Percentiles rank a stretch among this genome's conserved stretches.
Evolutionary conservation across 2,113 vertebrate species (phyloP).

Genomic region (Daboia siamensis): DNA sequence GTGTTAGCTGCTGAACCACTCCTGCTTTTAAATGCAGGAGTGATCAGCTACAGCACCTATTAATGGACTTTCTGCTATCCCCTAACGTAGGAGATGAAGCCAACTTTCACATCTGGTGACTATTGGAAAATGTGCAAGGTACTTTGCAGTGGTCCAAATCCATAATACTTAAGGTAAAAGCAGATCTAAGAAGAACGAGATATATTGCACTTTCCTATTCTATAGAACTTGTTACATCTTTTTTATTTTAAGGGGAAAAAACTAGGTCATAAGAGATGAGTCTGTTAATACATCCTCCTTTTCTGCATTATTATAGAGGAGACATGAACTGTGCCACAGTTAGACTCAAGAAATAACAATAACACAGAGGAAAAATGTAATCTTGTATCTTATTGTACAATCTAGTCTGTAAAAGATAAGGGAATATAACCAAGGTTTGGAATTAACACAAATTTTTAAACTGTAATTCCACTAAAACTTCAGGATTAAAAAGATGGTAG

Average conservation of each 20-base stretch:
- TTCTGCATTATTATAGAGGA: neutral
- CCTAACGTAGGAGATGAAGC: neutral
- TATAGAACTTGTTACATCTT: neutral
- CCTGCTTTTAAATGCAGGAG: neutral
- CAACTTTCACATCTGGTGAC: conserved; percentile 1
- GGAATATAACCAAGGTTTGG: neutral
- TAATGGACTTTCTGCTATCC: neutral
- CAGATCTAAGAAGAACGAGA: neutral
- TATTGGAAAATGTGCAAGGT: neutral
- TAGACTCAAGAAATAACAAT: neutral
- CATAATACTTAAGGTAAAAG: conserved; percentile 27
- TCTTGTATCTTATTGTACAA: neutral
- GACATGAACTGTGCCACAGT: neutral
- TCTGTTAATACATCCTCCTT: neutral
- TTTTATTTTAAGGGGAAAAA: neutral
- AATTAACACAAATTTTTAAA: neutral
- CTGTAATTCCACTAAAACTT: neutral
- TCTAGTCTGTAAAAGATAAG: neutral
- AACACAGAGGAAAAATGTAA: neutral
- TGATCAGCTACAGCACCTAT: neutral
- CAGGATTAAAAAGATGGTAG: neutral
- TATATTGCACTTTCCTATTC: neutral
- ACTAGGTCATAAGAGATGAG: conserved; percentile 1
- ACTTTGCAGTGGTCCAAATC: conserved; percentile 28
- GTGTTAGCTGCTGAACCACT: conserved; percentile 5